These are phyloP conservation scores for Malurus cyaneus DNA, from an alignment of 2,113 vertebrate species.

Conservation along the genomic window DNA sequence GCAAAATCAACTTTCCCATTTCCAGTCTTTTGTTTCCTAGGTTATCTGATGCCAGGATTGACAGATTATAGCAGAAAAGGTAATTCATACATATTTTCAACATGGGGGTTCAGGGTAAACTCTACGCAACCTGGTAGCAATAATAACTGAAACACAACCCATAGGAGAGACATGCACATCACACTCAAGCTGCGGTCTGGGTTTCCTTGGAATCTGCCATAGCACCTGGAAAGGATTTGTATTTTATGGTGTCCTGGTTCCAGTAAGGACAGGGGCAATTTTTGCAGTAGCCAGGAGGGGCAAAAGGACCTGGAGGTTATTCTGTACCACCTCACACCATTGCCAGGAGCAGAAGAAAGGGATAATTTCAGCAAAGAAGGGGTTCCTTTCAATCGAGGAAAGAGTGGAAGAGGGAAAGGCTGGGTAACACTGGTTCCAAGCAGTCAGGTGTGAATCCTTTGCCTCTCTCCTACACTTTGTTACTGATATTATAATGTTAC, in stretches of 20 bases:
- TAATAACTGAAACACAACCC: not conserved
- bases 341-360: not conserved
- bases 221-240: not conserved
- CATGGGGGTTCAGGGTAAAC: not conserved
- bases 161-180: rapidly evolving
- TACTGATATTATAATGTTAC: not conserved
- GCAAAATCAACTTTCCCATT: not conserved
- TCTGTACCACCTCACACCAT: not conserved
- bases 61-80: not conserved
- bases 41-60: not conserved
- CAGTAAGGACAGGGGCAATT: not conserved
- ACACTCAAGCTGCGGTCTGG: rapidly evolving
- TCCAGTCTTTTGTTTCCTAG: not conserved
- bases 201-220: not conserved
- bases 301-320: not conserved
- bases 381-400: rapidly evolving
- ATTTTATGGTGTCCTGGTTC: not conserved
- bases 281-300: not conserved
- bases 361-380: rapidly evolving
- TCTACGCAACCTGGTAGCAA: not conserved
- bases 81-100: not conserved
- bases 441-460: not conserved
- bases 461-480: not conserved
- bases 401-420: rapidly evolving
- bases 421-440: rapidly evolving